Evolutionary conservation across 2,888 invertebrate genomes (phyloP), one percentile per base, ranked within the genome.

Genomic region (Ochropleura plecta): DNA sequence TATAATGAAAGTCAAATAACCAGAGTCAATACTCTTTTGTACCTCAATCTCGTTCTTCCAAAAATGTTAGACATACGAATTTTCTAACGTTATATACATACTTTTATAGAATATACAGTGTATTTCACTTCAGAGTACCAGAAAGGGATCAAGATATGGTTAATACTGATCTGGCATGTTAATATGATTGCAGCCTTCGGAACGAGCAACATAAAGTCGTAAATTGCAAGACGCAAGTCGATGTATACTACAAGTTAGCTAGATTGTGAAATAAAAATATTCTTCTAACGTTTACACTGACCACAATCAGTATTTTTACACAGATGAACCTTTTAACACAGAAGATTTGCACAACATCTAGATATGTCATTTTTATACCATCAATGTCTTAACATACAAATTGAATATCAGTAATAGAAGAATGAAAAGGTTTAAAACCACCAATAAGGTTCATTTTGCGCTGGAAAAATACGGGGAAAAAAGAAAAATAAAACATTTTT

Each of bases 361-460:
- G 80, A 82, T 70, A 82, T 79, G 80, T 79, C 64, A 83, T 20
- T 72, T 76, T 68, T 67, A 44, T 53, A 60, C 51, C 64, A 68
- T 78, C 42, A 69, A 65, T 62, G 10, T 51, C 57, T 30, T 64
- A 80, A 46, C 40, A 59, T 57, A 51, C n/a, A 3, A 42, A 66
- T 57, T 42, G 9, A 78, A 66, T 70, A 70, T 42, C 6, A 57
- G 57, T 44, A 62, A 67, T 42, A 57, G 55, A 77, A 67, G n/a
- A 64, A 48, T 49, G 30, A 62, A 20, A 16, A 44, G 6, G 30
- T 76, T 46, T 51, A 18, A 14, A 40, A 79, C 60, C 48, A 55
- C 30, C 48, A 79, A 49, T 42, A 68, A 79, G 49, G 68, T 83
- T 70, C 71, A 82, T 30, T 53, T 62, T 66, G 74, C 60, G 63